Conservation (phyloP, 2,888 invertebrate species). For the Macrosiphum euphorbiae region DNA sequence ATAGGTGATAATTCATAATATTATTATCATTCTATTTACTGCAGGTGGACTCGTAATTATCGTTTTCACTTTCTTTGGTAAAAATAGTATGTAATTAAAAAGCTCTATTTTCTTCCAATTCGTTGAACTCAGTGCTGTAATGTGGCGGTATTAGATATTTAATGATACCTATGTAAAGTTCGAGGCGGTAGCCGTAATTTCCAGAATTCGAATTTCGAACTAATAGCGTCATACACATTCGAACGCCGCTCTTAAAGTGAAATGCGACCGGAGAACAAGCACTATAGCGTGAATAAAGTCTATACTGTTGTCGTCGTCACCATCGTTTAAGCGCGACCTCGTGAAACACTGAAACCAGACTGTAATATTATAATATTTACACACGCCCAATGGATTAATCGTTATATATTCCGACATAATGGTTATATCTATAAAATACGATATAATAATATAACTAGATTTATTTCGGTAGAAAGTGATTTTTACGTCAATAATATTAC, state of each 20-base stretch:
- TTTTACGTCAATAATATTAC: not conserved
- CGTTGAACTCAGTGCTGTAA: not conserved
- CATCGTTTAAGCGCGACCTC: not conserved
- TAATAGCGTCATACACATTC: not conserved
- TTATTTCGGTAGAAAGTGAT: slow-evolving; percentile 19
- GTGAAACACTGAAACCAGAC: not conserved
- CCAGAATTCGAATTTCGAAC: not conserved
- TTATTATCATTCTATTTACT: not conserved
- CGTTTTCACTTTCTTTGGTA: not conserved
- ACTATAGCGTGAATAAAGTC: not conserved
- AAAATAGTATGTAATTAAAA: not conserved
- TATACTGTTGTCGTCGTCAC: not conserved
- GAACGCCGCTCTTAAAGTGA: slow-evolving; percentile 25
- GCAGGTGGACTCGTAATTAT: not conserved
- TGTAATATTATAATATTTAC: not conserved
- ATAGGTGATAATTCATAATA: not conserved
- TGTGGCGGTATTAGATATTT: not conserved
- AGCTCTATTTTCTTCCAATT: not conserved
- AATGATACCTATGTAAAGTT: not conserved
- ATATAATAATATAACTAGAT: not conserved
- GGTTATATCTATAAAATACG: not conserved
- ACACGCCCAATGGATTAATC: not conserved
- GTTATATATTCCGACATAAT: not conserved
- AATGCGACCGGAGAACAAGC: not conserved
- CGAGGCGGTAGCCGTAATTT: not conserved